These are phyloP conservation scores for Oriolus oriolus DNA, from an alignment of 2,113 vertebrate species.

Conservation along the genomic window DNA sequence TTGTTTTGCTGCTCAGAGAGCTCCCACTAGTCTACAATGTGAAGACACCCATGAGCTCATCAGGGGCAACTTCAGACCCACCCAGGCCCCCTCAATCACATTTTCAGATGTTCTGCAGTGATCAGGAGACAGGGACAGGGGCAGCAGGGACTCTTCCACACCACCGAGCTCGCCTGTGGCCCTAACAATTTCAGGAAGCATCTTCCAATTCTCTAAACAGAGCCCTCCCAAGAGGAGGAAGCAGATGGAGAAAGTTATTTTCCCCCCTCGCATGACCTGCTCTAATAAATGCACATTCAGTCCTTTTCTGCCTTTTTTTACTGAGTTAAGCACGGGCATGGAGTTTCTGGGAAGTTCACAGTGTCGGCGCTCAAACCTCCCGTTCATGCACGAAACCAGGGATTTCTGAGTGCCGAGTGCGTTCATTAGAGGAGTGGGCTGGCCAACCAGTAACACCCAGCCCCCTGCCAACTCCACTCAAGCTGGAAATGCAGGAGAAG, in stretches of 20 bases:
- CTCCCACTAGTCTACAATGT: not conserved
- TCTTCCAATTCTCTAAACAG: conserved; percentile 31
- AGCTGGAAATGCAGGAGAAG: not conserved
- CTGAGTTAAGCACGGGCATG: not conserved
- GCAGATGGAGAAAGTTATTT: conserved; percentile 64
- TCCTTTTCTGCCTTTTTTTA: conserved; percentile 13
- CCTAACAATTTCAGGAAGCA: conserved; percentile 61
- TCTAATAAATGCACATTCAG: conserved; percentile 45
- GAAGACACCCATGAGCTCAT: rapidly evolving
- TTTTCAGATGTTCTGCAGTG: not conserved
- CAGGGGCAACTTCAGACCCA: rapidly evolving
- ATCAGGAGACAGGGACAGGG: not conserved
- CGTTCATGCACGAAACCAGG: not conserved
- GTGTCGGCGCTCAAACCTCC: not conserved
- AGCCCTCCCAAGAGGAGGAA: conserved; percentile 27
- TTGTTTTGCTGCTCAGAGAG: not conserved
- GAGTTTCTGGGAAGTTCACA: not conserved
- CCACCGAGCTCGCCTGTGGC: not conserved
- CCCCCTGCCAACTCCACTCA: not conserved
- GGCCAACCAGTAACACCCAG: not conserved
- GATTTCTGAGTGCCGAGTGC: not conserved
- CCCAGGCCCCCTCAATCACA: not conserved
- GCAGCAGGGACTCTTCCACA: not conserved
- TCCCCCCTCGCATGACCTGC: conserved; percentile 10
- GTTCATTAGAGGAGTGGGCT: not conserved